A percentile compares a stretch with the other conserved stretches of the same genome.
Evolutionary conservation across 2,797 vertebrate species (phyloP).

Genomic region (Chaetodon trifasciatus): DNA sequence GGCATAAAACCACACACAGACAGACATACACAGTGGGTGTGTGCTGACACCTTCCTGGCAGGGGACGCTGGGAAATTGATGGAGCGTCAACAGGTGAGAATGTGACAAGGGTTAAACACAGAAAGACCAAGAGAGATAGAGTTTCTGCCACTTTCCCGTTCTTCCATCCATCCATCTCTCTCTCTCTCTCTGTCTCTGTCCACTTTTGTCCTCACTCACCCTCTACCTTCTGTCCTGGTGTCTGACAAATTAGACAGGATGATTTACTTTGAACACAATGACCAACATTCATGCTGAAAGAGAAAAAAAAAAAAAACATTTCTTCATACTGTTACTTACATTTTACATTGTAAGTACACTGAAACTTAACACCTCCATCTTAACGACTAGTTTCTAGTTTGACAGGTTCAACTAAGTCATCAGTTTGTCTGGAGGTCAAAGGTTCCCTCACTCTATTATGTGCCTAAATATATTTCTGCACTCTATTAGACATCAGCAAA

Average conservation of each 20-base stretch:
- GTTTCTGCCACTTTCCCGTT: constrained; percentile 69
- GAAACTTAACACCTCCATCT: not conserved
- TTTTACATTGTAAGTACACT: not conserved
- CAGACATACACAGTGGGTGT: constrained; percentile 26
- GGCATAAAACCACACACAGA: constrained; percentile 35
- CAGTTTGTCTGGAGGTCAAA: not conserved
- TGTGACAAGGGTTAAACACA: constrained; percentile 61
- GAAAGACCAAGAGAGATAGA: constrained; percentile 48
- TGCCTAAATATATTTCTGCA: not conserved
- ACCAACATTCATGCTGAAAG: too few species aligned
- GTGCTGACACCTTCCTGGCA: constrained; percentile 73
- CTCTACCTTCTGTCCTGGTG: not conserved
- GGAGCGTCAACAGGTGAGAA: constrained; percentile 81
- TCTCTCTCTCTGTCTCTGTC: not conserved
- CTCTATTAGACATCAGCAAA: not conserved
- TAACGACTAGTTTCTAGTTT: constrained; percentile 3
- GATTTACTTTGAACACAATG: constrained; percentile 3
- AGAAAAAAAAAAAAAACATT: not conserved
- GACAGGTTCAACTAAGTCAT: not conserved
- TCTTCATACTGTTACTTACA: not conserved
- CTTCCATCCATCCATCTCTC: not conserved
- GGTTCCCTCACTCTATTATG: not conserved
- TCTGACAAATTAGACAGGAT: not conserved
- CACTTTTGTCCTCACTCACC: constrained; percentile 18
- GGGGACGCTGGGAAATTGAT: constrained; percentile 48